Evolutionary conservation across 1,140 invertebrate genomes (phyloP).

Genomic region (Nasonia vitripennis): DNA sequence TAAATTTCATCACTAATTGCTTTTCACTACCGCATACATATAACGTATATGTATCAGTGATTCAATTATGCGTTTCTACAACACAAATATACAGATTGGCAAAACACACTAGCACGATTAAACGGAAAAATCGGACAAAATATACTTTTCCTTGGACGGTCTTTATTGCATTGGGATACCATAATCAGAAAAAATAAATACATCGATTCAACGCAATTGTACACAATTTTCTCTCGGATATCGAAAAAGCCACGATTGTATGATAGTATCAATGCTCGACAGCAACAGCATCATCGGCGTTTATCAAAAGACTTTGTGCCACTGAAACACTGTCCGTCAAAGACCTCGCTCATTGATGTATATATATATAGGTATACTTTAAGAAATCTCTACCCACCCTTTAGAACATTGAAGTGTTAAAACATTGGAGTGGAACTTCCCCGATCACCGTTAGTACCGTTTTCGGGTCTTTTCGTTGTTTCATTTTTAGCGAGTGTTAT

Average conservation of each 20-base stretch:
- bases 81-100: too few species aligned
- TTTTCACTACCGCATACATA: neutral
- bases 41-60: too few species aligned
- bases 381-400: neutral
- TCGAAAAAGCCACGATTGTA: neutral
- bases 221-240: conserved; percentile 22
- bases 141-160: neutral
- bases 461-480: conserved; percentile 7
- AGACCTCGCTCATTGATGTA: neutral
- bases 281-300: neutral
- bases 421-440: neutral
- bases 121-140: neutral
- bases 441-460: conserved; percentile 36
- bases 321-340: conserved; percentile 24
- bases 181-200: neutral
- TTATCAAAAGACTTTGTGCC: neutral
- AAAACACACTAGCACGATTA: too few species aligned
- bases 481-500: neutral
- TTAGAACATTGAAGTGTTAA: conserved; percentile 30
- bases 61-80: too few species aligned
- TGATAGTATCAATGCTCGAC: neutral
- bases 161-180: neutral
- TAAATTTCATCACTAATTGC: neutral
- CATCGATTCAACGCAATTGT: conserved; percentile 5
- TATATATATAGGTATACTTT: neutral